Evolutionary conservation across 2,797 vertebrate species (phyloP).

Genomic region (Anas flavirostris): DNA sequence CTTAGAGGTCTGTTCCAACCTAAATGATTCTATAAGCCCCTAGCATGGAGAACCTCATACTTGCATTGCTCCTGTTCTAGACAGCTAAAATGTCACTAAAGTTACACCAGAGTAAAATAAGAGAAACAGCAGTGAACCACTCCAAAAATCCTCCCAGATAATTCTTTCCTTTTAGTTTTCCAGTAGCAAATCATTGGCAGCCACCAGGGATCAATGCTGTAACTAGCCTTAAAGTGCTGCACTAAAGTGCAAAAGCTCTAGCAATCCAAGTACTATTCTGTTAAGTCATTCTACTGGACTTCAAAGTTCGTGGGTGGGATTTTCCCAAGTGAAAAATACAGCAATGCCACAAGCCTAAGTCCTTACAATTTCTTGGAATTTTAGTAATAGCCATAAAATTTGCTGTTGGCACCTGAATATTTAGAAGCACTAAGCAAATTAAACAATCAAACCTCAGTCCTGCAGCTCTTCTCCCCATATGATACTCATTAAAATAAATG

Average conservation of each 20-base stretch:
- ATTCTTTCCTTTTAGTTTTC: constrained; percentile 35
- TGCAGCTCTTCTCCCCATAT: not conserved
- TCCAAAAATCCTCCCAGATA: not conserved
- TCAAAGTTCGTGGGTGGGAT: constrained; percentile 34
- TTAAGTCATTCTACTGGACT: constrained; percentile 48
- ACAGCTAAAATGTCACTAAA: not conserved
- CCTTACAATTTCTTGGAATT: constrained; percentile 49
- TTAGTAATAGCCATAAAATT: constrained; percentile 39
- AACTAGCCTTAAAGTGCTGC: not conserved
- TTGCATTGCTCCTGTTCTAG: not conserved
- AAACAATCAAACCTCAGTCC: constrained; percentile 1
- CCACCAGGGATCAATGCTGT: not conserved
- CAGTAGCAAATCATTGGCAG: constrained; percentile 39
- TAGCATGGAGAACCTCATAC: fast-evolving
- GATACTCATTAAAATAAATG: constrained; percentile 21
- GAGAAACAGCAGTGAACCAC: not conserved
- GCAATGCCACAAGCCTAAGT: not conserved
- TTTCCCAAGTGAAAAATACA: constrained; percentile 46
- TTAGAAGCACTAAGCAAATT: not conserved
- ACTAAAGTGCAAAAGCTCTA: not conserved
- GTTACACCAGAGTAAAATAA: not conserved
- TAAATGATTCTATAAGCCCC: too few relatives aligned
- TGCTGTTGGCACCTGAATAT: constrained; percentile 5
- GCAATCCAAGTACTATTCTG: constrained; percentile 7
- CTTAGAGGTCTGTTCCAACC: too few relatives aligned